Evolutionary conservation across 2,888 invertebrate genomes (phyloP), one percentile per base, ranked within the genome.

Genomic region (Elysia crispata): DNA sequence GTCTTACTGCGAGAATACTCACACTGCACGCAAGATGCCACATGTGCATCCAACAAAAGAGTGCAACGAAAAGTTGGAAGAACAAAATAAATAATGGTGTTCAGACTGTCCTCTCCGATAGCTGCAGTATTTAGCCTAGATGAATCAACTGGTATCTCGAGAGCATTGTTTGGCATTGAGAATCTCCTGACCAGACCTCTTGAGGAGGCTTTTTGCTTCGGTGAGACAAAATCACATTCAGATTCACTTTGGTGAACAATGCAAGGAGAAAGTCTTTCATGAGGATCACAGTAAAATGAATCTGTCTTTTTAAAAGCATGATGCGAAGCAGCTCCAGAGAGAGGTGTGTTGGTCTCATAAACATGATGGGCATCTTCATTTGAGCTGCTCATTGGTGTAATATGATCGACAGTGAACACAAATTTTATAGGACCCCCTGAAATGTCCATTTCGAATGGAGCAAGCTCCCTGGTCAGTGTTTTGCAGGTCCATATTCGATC

Each of bases 1-100:
- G 41, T 83, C 33, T 76, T 75, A 13, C 86, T 86, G 28, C 76
- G 49, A 25, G 75, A 73, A 20, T 86, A 28, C 73, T 86, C 86
- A 54, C 74, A 69, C 20, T 83, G 79, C 13, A 86, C 76, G 82
- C 85, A 86, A 50, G 85, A 85, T 1, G 87, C 88, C n/a, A 88
- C 60, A 81, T 88, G 87, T 18, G 87, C 86, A 50, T 87, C 86
- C 41, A 85, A 30, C 1, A 74, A 28, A 15, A 85, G 57, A 13
- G 79, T 82, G 70, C 82, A 83, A n/a, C 76, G 66, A 30, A 20
- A 77, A 41, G 41, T 49, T 8, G 83, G 83, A 13, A 81, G 70
- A 0, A 83, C 73, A 62, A 69, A 74, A 25, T 81, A 74, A n/a
- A 73, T 60, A n/a, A 72, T 69, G 28, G 72, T 72, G 49, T 62